A percentile compares a stretch with the other conserved stretches of the same genome.
phyloP scores from a whole-genome alignment of 1,140 invertebrate species.

The Papilio aristodemus region DNA sequence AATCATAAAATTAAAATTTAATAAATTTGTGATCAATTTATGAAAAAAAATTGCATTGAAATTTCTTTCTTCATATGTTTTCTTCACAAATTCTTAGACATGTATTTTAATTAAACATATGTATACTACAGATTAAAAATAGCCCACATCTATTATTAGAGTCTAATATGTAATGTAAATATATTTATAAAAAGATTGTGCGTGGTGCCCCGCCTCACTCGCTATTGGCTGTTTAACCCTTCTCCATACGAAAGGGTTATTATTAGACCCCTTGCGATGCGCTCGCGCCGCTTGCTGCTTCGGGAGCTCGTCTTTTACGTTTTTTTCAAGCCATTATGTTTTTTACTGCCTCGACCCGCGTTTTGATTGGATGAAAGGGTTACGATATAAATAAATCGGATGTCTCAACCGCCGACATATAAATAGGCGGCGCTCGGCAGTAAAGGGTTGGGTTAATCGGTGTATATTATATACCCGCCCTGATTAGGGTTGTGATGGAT shows the following conservation, averaged over 20 bases:
- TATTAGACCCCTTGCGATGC: conserved; percentile 54
- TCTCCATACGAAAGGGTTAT: conserved; percentile 72
- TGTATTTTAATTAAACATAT: too few relatives aligned
- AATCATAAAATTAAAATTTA: too few relatives aligned
- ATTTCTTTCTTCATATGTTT: too few relatives aligned
- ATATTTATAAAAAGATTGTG: conserved; percentile 23
- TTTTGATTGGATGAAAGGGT: conserved; percentile 75
- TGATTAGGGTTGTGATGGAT: conserved; percentile 40
- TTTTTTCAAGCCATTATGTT: conserved; percentile 65
- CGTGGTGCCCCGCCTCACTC: conserved; percentile 57
- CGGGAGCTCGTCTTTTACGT: conserved; percentile 63
- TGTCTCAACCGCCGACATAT: conserved; percentile 35
- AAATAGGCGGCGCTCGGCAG: conserved; percentile 55
- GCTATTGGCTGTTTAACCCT: conserved; percentile 72
- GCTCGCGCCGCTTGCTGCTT: conserved; percentile 60
- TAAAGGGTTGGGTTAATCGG: conserved; percentile 64
- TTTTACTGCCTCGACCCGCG: conserved; percentile 50
- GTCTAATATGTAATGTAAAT: not conserved
- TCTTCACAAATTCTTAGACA: too few relatives aligned
- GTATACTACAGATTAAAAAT: not conserved
- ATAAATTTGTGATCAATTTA: too few relatives aligned
- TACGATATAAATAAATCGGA: conserved; percentile 67
- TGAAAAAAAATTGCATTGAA: too few relatives aligned
- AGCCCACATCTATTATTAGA: not conserved
- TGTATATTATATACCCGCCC: conserved; percentile 29